A percentile compares a stretch with the other conserved stretches of the same genome.
Evolutionary conservation across 2,888 invertebrate genomes (phyloP).

Genomic region (Drosophila prolongata): DNA sequence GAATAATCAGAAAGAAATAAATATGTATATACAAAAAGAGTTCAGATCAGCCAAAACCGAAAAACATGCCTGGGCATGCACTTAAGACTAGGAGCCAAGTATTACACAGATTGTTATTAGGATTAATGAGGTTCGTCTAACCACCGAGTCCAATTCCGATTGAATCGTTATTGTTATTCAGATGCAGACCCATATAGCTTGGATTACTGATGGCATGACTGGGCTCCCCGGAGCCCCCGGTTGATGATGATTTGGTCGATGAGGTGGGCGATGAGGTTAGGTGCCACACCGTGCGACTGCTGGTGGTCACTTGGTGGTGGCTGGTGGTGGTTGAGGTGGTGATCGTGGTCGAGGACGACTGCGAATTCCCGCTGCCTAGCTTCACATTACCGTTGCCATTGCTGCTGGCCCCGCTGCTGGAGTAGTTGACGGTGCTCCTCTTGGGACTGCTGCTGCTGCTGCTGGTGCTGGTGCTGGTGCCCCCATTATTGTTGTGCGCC

Average conservation of each 20-base stretch:
- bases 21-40: constrained; percentile 8
- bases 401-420: constrained; percentile 70
- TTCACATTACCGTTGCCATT: constrained; percentile 72
- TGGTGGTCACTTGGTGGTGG: constrained; percentile 63
- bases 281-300: constrained; percentile 84
- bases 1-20: constrained; percentile 13
- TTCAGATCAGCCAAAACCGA: constrained; percentile 45
- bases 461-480: constrained; percentile 32
- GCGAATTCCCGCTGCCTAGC: constrained; percentile 22
- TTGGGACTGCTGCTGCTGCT: constrained; percentile 58
- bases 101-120: constrained; percentile 33
- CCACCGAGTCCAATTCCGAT: constrained; percentile 78
- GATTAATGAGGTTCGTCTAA: constrained; percentile 65
- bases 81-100: constrained; percentile 23
- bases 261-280: constrained; percentile 73
- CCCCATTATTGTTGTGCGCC: constrained; percentile 54
- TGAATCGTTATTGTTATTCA: constrained; percentile 81
- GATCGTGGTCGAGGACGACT: constrained; percentile 48
- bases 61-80: constrained; percentile 17
- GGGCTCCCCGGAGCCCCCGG: constrained; percentile 67
- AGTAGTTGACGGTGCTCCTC: constrained; percentile 62
- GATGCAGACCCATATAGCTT: constrained; percentile 83
- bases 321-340: constrained; percentile 49
- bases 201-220: constrained; percentile 84
- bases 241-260: constrained; percentile 69